Conservation (phyloP, 2,113 vertebrate genomes). For the Orthochromis indermauri region DNA sequence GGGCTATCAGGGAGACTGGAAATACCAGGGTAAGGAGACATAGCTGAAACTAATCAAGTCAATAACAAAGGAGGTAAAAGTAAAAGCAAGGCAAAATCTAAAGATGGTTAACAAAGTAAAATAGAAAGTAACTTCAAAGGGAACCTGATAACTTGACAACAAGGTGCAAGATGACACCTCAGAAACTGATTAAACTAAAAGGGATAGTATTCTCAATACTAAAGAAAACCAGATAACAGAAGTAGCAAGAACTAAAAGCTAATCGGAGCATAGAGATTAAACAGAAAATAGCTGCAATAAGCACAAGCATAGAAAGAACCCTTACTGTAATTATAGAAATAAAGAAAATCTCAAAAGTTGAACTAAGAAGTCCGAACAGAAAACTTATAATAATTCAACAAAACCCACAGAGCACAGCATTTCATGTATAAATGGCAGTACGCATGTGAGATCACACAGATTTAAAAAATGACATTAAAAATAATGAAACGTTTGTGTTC, state of each 20-base stretch:
- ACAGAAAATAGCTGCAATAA: not conserved
- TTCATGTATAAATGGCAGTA: not conserved
- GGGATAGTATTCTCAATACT: not conserved
- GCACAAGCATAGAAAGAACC: not conserved
- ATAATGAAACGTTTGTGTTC: not conserved
- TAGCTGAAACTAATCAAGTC: not conserved
- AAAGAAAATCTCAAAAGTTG: not conserved
- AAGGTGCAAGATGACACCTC: not conserved
- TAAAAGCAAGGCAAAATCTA: not conserved
- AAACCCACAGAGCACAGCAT: not conserved
- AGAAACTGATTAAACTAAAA: not conserved
- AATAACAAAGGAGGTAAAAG: not conserved
- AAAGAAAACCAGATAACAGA: not conserved
- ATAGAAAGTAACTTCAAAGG: not conserved
- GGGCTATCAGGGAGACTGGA: not conserved
- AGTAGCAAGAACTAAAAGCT: not conserved
- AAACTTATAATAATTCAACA: not conserved
- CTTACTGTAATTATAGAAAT: not conserved
- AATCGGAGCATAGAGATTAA: rapidly evolving
- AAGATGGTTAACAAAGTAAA: not conserved
- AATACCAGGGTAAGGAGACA: not conserved
- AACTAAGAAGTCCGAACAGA: not conserved
- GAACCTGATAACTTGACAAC: not conserved
- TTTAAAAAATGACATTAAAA: not conserved
- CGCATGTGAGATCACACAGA: not conserved